phyloP scores from a whole-genome alignment of 1,140 invertebrate species.

The Drosophila punjabiensis region DNA sequence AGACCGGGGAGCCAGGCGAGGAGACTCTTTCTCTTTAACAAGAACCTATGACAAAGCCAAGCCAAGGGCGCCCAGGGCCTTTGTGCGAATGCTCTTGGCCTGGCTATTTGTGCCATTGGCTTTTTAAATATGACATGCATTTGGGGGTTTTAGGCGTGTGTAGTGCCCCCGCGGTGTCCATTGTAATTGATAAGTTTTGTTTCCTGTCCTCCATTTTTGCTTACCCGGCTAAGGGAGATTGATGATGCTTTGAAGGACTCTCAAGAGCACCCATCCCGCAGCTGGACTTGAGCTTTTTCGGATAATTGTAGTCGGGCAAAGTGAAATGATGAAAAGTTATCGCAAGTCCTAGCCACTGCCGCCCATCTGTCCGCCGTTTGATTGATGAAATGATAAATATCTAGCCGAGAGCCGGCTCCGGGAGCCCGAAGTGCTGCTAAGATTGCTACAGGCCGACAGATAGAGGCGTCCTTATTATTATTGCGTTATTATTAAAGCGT shows the following conservation, averaged over 20 bases:
- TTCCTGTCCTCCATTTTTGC: conserved; percentile 64
- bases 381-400: conserved; percentile 84
- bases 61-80: conserved; percentile 21
- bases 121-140: conserved; percentile 84
- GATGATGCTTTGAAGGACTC: conserved; percentile 78
- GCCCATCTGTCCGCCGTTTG: conserved; percentile 57
- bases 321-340: conserved; percentile 81
- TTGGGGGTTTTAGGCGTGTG: conserved; percentile 64
- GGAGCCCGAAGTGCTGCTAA: conserved; percentile 22
- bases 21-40: conserved; percentile 23
- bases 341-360: conserved; percentile 26
- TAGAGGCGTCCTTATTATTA: conserved; percentile 72
- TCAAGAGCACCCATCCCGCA: conserved; percentile 12
- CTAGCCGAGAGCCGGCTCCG: conserved; percentile 42
- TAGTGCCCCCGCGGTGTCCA: conserved; percentile 41
- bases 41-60: conserved; percentile 31
- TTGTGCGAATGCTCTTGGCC: conserved; percentile 27
- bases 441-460: conserved; percentile 54
- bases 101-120: conserved; percentile 50
- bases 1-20: conserved; percentile 7
- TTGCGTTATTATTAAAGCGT: conserved; percentile 83
- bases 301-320: conserved; percentile 70
- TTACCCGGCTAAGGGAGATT: conserved; percentile 74
- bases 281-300: conserved; percentile 55
- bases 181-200: conserved; percentile 80